A percentile compares a stretch with the other conserved stretches of the same genome.
phyloP scores from a whole-genome alignment of 2,797 vertebrate genomes.

The Clangula hyemalis region DNA sequence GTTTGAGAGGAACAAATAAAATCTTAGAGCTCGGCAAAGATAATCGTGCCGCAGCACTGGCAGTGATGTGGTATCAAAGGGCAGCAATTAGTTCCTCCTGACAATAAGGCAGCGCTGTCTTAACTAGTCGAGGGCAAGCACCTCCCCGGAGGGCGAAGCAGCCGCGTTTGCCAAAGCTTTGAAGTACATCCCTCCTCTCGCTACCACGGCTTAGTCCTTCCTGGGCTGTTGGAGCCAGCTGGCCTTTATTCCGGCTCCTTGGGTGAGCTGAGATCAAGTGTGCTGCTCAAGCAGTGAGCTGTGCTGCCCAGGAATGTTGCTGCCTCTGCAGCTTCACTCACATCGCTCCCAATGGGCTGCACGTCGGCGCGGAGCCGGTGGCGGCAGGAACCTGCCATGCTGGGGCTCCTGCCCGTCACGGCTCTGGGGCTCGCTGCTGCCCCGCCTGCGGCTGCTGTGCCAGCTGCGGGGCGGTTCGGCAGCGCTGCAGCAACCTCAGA shows the following conservation, averaged over 20 bases:
- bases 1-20: background rate
- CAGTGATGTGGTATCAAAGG: background rate
- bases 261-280: background rate
- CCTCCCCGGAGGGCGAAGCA: background rate
- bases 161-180: background rate
- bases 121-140: background rate
- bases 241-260: background rate
- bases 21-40: background rate
- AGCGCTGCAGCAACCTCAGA: background rate
- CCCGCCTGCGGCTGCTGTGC: background rate
- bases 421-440: accelerated
- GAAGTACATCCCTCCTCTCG: background rate
- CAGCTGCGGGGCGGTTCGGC: background rate
- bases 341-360: background rate
- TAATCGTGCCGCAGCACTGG: background rate
- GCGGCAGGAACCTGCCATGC: background rate
- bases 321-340: background rate
- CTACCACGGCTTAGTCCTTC: background rate
- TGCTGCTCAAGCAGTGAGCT: background rate
- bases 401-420: background rate
- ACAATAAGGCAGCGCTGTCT: background rate
- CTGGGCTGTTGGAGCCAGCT: background rate
- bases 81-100: background rate
- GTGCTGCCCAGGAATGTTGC: background rate
- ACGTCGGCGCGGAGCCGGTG: accelerated